Evolutionary conservation across 1,140 invertebrate species (phyloP).

Genomic region (Artemia franciscana): DNA sequence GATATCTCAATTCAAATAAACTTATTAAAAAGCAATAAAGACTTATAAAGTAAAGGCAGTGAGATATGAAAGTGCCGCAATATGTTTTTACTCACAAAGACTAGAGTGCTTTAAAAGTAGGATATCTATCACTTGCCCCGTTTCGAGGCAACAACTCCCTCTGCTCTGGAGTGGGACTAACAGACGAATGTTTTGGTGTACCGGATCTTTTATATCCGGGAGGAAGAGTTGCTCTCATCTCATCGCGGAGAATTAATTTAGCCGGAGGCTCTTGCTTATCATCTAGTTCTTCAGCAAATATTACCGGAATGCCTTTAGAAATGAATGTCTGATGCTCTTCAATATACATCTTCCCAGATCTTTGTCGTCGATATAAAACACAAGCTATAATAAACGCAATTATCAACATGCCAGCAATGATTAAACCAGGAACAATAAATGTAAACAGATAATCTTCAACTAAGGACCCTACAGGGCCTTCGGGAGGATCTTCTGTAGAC

Average conservation of each 20-base stretch:
- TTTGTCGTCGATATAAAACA: conserved; percentile 52
- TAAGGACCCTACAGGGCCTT: conserved; percentile 11
- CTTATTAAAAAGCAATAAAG: no score
- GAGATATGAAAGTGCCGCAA: not conserved
- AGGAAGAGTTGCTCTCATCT: not conserved
- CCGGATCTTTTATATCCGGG: not conserved
- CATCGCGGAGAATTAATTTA: not conserved
- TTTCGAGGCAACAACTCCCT: not conserved
- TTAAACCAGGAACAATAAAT: conserved; percentile 64
- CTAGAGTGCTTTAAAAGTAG: not conserved
- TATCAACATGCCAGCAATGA: conserved; percentile 66
- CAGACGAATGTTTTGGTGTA: not conserved
- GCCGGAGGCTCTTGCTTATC: conserved; percentile 26
- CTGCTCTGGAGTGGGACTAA: not conserved
- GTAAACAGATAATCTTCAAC: conserved; percentile 68
- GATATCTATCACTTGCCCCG: not conserved
- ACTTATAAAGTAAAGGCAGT: not conserved
- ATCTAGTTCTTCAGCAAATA: conserved; percentile 73
- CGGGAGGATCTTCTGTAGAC: conserved; percentile 22
- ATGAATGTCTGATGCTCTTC: conserved; percentile 48
- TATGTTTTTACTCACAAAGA: not conserved
- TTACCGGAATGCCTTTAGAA: conserved; percentile 75
- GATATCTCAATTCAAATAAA: no score
- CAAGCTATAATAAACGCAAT: conserved; percentile 67
- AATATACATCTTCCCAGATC: conserved; percentile 55